Evolutionary conservation across 2,888 invertebrate species (phyloP), one percentile per base, ranked within the genome.

Genomic region (Ormia ochracea): DNA sequence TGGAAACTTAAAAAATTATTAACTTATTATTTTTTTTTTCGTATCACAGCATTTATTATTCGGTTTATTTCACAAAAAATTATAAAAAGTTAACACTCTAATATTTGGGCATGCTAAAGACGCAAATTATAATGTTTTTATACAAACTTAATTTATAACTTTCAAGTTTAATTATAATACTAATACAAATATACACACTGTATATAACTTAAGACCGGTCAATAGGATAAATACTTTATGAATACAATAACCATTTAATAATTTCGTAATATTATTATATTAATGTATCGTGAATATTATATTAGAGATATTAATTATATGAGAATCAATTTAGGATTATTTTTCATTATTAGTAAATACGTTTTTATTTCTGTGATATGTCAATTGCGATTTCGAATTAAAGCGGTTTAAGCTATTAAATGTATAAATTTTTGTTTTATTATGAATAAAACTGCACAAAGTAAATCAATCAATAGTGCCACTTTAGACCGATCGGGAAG

Each of bases 11-110:
- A 50, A 63, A 28, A 41, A 76, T 66, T 17, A 21, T 66, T 43
- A 54, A 66, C 14, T 23, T 45, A 50, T 70, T 43, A 41, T 65
- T 75, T 78, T 56, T 69, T 59, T 73, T 56, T 3, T 82, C 82
- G 82, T 80, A 80, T 80, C 80, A 80, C 80, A 80, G 80, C 76
- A 66, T 72, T 78, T 80, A 59, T 63, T 70, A 61, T 74, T 68
- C 59, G 73, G 69, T 65, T 72, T 78, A 59, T 65, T 73, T 78
- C 50, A n/a, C 38, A 38, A 48, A 31, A 66, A 74, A 65, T 66
- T 36, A 66, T 48, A 65, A 50, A 48, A 5, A 65, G 45, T 33
- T 56, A 50, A 48, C 1, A 14, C 14, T 14, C 17, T 33, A 17
- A 31, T 4, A 21, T 28, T 36, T 38, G 19, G 26, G 5, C 19